phyloP scores from a whole-genome alignment of 2,113 vertebrate species.

The Marcusenius ussheri region DNA sequence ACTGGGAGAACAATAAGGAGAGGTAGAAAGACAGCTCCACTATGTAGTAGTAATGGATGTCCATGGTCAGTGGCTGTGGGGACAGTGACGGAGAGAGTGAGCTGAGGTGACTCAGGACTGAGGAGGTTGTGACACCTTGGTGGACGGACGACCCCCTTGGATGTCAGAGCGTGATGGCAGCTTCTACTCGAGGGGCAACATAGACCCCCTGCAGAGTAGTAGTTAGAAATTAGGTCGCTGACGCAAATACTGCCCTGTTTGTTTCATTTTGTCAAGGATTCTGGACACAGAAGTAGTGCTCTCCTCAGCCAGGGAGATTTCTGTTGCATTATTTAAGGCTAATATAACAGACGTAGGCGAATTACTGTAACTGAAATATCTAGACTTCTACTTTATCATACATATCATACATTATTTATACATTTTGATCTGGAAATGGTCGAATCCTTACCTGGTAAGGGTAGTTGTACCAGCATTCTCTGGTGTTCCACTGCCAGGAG shows the following conservation, averaged over 20 bases:
- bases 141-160: background rate
- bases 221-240: background rate
- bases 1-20: slow-evolving; percentile 94
- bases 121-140: background rate
- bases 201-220: background rate
- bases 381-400: background rate
- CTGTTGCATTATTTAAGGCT: background rate
- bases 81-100: slow-evolving; percentile 20
- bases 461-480: slow-evolving; percentile 93
- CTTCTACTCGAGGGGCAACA: background rate
- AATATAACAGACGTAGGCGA: background rate
- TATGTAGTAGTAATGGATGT: slow-evolving; percentile 93
- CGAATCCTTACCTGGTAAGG: slow-evolving; percentile 81
- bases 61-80: slow-evolving; percentile 82
- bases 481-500: slow-evolving; percentile 92
- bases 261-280: background rate
- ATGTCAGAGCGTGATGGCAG: background rate
- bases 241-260: background rate
- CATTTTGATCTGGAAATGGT: background rate
- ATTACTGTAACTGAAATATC: background rate
- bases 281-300: background rate
- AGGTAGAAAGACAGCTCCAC: slow-evolving; percentile 94
- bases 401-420: background rate
- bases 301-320: background rate
- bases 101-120: background rate